Base-by-base conservation (phyloP, 2,888 invertebrate species). In the Oscheius sp. region DNA sequence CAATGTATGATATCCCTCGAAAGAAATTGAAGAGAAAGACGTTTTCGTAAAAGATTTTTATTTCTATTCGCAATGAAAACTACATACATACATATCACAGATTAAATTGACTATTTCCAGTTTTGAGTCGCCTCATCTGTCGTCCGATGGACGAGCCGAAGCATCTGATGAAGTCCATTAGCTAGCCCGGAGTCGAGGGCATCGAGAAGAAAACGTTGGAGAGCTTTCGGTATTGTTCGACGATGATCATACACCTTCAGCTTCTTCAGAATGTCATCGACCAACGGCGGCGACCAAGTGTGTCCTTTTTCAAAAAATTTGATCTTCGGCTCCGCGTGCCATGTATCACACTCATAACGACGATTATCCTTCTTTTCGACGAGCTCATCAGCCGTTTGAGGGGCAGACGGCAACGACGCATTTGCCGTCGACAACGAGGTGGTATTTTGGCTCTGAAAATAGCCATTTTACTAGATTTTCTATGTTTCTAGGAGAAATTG, bases 171-270 rank as follows among this genome's bases (percentile, higher is more conserved):
- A 17, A 70, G n/a, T 17, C 67, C 32, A 12, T 54, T 65, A 12
- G 94, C 92, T 70, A 94, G 90, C 68, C 96, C 90, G 87, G 94
- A 93, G 89, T 98, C 97, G 64, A 96, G 89, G 0, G 96, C 95
- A 89, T 98, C 98, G 91, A 98, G 93, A 82, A 95, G 93, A 14
- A 97, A 97, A 65, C 98, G 90, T 88, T 98, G 98, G 89, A 97
- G 91, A 95, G 97, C 98, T 89, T 98, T 98, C 68, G 98, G 98
- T 86, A 98, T 98, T 67, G 98, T 98, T 77, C 94, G 94, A 76
- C 96, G 90, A 12, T 97, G 96, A 88, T 98, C 97, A 70, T 93
- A 92, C 88, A 98, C 82, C 74, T 83, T 80, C 12, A 98, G 90
- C 88, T 96, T 95, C 89, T 96, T 95, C 59, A 98, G 90, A 85